phyloP scores from a whole-genome alignment of 1,140 invertebrate species.

The Dendroctonus valens region DNA sequence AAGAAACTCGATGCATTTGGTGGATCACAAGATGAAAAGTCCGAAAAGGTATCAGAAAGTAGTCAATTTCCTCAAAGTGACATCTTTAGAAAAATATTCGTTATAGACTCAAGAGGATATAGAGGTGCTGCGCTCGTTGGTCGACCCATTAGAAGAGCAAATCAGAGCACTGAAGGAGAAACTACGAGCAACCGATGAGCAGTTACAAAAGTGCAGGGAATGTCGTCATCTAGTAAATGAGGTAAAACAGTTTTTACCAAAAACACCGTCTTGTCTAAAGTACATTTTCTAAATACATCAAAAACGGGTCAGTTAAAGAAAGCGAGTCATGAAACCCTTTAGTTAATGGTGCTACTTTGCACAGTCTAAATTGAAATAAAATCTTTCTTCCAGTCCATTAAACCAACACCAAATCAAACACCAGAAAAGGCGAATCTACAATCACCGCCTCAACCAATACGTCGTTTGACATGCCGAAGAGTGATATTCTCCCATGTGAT shows the following conservation, averaged over 20 bases:
- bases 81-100: slow-evolving; percentile 40
- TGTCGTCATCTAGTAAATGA: slow-evolving; percentile 39
- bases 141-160: slow-evolving; percentile 89
- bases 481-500: slow-evolving; percentile 55
- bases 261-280: background rate
- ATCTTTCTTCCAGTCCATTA: too few species aligned
- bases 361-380: too few species aligned
- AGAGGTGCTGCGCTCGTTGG: slow-evolving; percentile 82
- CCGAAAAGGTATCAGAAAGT: slow-evolving; percentile 64
- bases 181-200: slow-evolving; percentile 75
- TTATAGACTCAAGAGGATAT: slow-evolving; percentile 71
- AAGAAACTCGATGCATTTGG: slow-evolving; percentile 72
- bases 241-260: background rate
- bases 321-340: too few species aligned
- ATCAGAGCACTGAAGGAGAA: slow-evolving; percentile 87
- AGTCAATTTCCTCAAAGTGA: background rate
- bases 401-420: slow-evolving; percentile 14
- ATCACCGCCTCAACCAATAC: slow-evolving; percentile 42
- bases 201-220: slow-evolving; percentile 64
- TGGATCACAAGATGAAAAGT: slow-evolving; percentile 68
- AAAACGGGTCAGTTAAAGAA: background rate
- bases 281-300: too few species aligned
- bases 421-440: slow-evolving; percentile 26
- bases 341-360: too few species aligned
- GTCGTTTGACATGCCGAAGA: slow-evolving; percentile 43